Percentiles rank a stretch among this genome's conserved stretches.
Conservation (phyloP, 2,113 vertebrate species). For the Myxocyprinus asiaticus region DNA sequence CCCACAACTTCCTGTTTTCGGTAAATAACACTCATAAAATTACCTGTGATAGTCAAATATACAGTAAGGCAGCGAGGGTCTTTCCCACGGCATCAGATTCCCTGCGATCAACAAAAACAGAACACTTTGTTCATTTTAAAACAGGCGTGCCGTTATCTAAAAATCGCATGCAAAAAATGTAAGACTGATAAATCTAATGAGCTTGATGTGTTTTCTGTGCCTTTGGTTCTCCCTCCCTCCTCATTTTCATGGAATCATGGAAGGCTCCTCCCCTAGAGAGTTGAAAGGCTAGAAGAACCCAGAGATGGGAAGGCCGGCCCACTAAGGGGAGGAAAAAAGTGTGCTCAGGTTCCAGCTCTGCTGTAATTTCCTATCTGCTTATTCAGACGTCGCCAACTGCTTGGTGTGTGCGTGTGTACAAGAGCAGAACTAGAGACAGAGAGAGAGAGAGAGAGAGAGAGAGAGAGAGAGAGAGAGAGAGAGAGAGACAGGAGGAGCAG, state of each 20-base stretch:
- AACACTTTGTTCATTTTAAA: conserved; percentile 11
- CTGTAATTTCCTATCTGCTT: conserved; percentile 83
- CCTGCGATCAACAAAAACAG: too few species aligned
- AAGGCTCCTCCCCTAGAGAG: conserved; percentile 76
- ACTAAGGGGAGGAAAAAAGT: conserved; percentile 78
- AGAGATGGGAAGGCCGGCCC: conserved; percentile 78
- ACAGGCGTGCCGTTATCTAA: conserved; percentile 2
- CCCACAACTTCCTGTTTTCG: conserved; percentile 24
- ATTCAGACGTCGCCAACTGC: conserved; percentile 81
- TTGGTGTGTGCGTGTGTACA: conserved; percentile 66
- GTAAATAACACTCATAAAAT: conserved; percentile 35
- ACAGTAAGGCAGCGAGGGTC: conserved; percentile 6
- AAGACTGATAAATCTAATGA: conserved; percentile 58
- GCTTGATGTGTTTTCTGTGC: conserved; percentile 62
- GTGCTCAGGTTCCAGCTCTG: conserved; percentile 75
- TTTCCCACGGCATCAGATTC: background rate
- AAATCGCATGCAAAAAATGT: conserved; percentile 38
- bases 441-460: conserved; percentile 54
- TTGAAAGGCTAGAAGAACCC: conserved; percentile 64
- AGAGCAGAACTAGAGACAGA: conserved; percentile 55
- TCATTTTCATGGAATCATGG: conserved; percentile 75
- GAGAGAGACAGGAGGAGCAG: conserved; percentile 40
- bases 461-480: conserved; percentile 60
- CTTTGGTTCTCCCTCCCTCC: conserved; percentile 69
- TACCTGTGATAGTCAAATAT: background rate